Percentiles rank a stretch among this genome's conserved stretches.
phyloP scores from a whole-genome alignment of 2,797 vertebrate genomes.

The Luscinia megarhynchos region DNA sequence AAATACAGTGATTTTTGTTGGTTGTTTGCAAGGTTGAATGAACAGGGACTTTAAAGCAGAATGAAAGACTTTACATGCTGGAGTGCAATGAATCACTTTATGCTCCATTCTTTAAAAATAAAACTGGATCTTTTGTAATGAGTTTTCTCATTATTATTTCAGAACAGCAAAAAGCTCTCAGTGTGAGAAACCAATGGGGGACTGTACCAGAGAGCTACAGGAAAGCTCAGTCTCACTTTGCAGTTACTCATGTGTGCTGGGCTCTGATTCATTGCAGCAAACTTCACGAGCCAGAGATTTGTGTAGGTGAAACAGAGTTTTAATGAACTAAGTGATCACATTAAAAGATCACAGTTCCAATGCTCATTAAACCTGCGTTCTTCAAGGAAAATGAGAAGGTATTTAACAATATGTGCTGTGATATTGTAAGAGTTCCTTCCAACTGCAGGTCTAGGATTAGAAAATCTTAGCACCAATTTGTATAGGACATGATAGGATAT shows the following conservation, averaged over 20 bases:
- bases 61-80: neutral
- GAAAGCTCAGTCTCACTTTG: neutral
- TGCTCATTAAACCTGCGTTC: neutral
- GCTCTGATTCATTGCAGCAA: slow-evolving; percentile 43
- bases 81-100: neutral
- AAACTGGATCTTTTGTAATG: slow-evolving; percentile 41
- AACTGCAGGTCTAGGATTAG: neutral
- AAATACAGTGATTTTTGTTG: neutral
- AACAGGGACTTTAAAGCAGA: neutral
- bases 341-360: slow-evolving; percentile 61
- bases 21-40: neutral
- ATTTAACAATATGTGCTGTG: slow-evolving; percentile 19
- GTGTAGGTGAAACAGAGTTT: slow-evolving; percentile 37
- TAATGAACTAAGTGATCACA: slow-evolving; percentile 62
- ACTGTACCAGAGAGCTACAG: neutral
- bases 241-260: slow-evolving; percentile 51
- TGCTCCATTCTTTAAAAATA: slow-evolving; percentile 24
- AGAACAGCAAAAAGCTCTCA: slow-evolving; percentile 8
- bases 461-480: neutral
- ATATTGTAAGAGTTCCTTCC: neutral
- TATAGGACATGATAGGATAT: neutral
- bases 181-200: neutral
- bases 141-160: slow-evolving; percentile 58
- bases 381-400: slow-evolving; percentile 26
- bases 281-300: slow-evolving; percentile 52